phyloP scores from a whole-genome alignment of 2,113 vertebrate species.

The Gasterosteus aculeatus region DNA sequence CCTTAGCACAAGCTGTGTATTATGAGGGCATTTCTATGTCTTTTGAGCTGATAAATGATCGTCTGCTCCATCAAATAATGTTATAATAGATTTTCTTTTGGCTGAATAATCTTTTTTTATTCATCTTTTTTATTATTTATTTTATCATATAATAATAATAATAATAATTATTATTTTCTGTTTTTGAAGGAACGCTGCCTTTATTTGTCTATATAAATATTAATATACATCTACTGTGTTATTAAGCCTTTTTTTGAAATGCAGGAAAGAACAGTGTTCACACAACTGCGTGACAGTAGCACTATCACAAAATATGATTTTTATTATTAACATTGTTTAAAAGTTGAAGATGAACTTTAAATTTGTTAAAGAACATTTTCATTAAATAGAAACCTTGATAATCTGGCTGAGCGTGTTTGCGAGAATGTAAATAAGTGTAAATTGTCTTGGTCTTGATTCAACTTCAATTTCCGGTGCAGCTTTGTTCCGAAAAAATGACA shows the following conservation, averaged over 20 bases:
- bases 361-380: neutral
- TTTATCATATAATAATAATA: too few relatives aligned
- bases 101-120: neutral
- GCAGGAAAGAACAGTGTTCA: neutral
- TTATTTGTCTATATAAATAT: neutral
- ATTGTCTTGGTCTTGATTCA: neutral
- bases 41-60: constrained; percentile 4
- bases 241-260: neutral
- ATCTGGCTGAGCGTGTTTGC: constrained; percentile 16
- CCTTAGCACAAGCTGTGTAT: neutral
- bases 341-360: neutral
- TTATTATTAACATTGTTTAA: neutral
- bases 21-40: neutral
- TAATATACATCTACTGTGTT: neutral
- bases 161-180: neutral
- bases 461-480: neutral
- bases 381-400: constrained; percentile 30
- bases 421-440: constrained; percentile 55
- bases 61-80: neutral
- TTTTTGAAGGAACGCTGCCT: neutral
- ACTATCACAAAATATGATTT: neutral
- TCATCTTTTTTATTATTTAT: too few relatives aligned
- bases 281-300: neutral
- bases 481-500: too few relatives aligned
- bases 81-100: neutral